phyloP scores from a whole-genome alignment of 2,888 invertebrate species.

The Euplagia quadripunctaria region DNA sequence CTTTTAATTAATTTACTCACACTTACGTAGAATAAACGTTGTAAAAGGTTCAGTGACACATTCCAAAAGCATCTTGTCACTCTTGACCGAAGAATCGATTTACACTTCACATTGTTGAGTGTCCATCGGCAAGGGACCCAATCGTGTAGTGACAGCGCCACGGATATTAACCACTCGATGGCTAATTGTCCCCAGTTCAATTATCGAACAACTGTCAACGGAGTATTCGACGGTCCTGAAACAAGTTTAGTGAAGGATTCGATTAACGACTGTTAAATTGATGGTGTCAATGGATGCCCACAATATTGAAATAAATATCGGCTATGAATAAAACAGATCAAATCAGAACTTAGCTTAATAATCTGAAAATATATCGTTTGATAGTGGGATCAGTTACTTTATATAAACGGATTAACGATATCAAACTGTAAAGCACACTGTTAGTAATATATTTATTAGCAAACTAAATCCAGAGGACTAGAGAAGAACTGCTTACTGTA shows the following conservation, averaged over 20 bases:
- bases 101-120: constrained; percentile 75
- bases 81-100: constrained; percentile 72
- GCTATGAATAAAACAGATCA: background rate
- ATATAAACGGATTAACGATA: too few species aligned
- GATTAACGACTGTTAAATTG: constrained; percentile 59
- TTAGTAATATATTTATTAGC: too few species aligned
- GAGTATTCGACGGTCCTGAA: constrained; percentile 66
- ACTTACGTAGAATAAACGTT: constrained; percentile 21
- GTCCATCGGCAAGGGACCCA: constrained; percentile 72
- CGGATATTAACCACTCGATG: constrained; percentile 84
- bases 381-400: background rate
- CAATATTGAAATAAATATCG: background rate
- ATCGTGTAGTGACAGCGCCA: constrained; percentile 77
- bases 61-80: constrained; percentile 51
- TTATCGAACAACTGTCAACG: constrained; percentile 84
- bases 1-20: constrained; percentile 10
- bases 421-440: too few species aligned
- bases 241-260: constrained; percentile 66
- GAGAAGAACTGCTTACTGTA: too few species aligned
- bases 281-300: constrained; percentile 28
- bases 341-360: background rate
- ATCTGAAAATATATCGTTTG: too few species aligned
- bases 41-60: constrained; percentile 40
- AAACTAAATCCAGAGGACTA: too few species aligned
- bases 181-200: constrained; percentile 85